A percentile compares a stretch with the other conserved stretches of the same genome.
Conservation (phyloP, 2,888 invertebrate species). For the Parelbella ahira region DNA sequence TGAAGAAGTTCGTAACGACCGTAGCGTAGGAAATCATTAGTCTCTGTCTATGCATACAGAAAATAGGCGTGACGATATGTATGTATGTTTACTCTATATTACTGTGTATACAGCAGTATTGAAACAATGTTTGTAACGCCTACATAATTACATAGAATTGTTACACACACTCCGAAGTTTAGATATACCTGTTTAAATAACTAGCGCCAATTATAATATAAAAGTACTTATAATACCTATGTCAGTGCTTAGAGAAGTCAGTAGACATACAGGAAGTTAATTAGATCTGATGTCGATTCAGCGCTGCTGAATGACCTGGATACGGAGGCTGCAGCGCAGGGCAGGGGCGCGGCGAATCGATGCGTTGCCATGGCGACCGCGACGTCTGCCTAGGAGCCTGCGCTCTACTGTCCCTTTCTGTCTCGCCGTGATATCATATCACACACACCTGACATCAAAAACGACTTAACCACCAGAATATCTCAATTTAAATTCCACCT, state of each 20-base stretch:
- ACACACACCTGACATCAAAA: slow-evolving; percentile 45
- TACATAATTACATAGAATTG: too few relatives aligned
- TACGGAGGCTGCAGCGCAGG: slow-evolving; percentile 61
- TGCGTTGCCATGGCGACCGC: slow-evolving; percentile 75
- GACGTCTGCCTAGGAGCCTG: slow-evolving; percentile 80
- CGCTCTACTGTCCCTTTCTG: slow-evolving; percentile 78
- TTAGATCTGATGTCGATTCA: slow-evolving; percentile 34
- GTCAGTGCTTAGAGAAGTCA: not conserved
- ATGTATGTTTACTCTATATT: too few relatives aligned
- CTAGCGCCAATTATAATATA: too few relatives aligned
- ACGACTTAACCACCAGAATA: slow-evolving; percentile 34
- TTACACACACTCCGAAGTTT: too few relatives aligned
- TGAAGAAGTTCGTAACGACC: too few relatives aligned
- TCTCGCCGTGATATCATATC: slow-evolving; percentile 80
- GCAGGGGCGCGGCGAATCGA: slow-evolving; percentile 69
- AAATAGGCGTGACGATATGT: too few relatives aligned
- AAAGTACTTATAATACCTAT: not conserved
- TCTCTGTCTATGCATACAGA: too few relatives aligned
- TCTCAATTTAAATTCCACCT: too few relatives aligned
- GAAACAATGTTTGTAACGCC: too few relatives aligned
- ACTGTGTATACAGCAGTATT: too few relatives aligned
- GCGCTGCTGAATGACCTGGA: slow-evolving; percentile 67
- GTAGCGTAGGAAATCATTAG: too few relatives aligned
- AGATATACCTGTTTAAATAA: too few relatives aligned
- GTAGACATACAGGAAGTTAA: slow-evolving; percentile 29